These are phyloP conservation scores for Saccopteryx bilineata DNA, from an alignment of 2,113 vertebrate genomes.

Conservation along the genomic window DNA sequence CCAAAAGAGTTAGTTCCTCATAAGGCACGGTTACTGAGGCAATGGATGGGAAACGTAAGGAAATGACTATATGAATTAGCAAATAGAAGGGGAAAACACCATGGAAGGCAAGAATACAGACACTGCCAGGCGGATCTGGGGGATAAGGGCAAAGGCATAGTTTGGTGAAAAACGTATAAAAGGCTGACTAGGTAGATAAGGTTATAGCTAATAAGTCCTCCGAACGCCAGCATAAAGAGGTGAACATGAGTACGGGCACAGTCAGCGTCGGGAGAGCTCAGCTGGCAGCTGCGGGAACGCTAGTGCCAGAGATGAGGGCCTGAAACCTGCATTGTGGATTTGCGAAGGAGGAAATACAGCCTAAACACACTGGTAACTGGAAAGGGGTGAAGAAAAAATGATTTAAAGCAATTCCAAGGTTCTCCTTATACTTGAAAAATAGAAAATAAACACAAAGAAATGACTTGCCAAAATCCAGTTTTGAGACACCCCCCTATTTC, in stretches of 20 bases:
- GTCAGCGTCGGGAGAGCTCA: neutral
- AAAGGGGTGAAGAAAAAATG: neutral
- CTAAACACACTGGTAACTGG: neutral
- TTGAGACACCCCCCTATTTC: neutral
- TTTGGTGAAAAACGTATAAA: neutral
- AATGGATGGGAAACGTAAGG: constrained; percentile 26
- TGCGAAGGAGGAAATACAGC: constrained; percentile 20
- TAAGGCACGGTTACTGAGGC: neutral
- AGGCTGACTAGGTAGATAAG: neutral
- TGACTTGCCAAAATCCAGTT: constrained; percentile 11
- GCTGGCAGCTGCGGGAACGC: neutral
- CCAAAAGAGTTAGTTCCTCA: constrained; percentile 41
- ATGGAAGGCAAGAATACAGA: neutral
- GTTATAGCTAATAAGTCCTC: neutral
- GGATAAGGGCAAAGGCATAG: neutral
- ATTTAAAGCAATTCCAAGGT: neutral
- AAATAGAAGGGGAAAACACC: neutral
- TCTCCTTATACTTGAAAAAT: constrained; percentile 2
- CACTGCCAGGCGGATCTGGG: neutral
- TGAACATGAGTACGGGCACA: neutral
- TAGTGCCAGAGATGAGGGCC: neutral
- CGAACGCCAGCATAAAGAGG: neutral
- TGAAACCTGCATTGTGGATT: neutral
- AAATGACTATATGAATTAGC: constrained; percentile 37
- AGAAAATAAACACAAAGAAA: constrained; percentile 48